Evolutionary conservation across 2,113 vertebrate genomes (phyloP).

Genomic region (Daboia siamensis): DNA sequence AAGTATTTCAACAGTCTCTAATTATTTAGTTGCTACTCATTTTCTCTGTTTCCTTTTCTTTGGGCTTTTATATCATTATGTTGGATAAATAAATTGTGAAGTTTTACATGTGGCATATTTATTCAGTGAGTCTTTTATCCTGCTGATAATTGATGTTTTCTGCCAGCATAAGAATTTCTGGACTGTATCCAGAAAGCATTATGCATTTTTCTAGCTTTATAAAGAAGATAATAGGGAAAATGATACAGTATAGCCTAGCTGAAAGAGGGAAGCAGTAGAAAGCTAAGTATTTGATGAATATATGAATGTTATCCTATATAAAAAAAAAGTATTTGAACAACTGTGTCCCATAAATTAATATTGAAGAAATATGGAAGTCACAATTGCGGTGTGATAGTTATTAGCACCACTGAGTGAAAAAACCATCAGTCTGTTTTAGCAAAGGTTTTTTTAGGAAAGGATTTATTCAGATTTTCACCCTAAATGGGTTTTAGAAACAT

Average conservation of each 20-base stretch:
- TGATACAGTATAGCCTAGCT: neutral
- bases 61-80: slow-evolving; percentile 1
- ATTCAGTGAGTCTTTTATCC: slow-evolving; percentile 5
- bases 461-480: neutral
- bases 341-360: neutral
- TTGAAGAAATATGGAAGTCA: neutral
- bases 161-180: neutral
- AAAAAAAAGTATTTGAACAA: neutral
- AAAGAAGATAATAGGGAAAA: neutral
- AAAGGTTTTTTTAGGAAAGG: neutral
- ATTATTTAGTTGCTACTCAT: accelerated
- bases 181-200: neutral
- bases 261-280: neutral
- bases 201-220: neutral
- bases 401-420: neutral
- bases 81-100: slow-evolving; percentile 11
- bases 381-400: neutral
- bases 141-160: slow-evolving; percentile 9
- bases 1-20: neutral
- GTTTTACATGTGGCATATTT: slow-evolving; percentile 8
- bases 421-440: neutral
- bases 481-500: neutral
- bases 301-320: neutral
- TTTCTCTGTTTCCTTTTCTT: neutral
- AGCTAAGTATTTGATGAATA: neutral